Evolutionary conservation across 1,140 invertebrate species (phyloP).

Genomic region (Rhagoletis zephyria): DNA sequence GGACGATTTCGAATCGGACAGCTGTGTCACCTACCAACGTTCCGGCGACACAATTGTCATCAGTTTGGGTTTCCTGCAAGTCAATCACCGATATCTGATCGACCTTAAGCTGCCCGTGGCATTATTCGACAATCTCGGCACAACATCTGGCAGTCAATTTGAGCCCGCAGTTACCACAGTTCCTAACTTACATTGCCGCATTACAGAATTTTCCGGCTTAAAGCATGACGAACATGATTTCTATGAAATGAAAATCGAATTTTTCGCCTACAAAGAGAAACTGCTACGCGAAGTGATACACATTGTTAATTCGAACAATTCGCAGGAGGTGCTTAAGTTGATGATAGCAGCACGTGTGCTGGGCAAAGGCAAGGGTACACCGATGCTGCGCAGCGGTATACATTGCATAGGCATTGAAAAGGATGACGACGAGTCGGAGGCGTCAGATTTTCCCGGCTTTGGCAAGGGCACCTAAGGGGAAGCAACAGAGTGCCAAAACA

Average conservation of each 20-base stretch:
- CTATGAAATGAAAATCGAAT: slow-evolving; percentile 74
- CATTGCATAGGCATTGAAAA: slow-evolving; percentile 74
- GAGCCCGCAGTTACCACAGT: slow-evolving; percentile 66
- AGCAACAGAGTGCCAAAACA: neutral
- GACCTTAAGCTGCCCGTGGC: slow-evolving; percentile 68
- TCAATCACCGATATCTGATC: slow-evolving; percentile 72
- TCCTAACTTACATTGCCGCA: slow-evolving; percentile 70
- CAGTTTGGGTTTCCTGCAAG: slow-evolving; percentile 73
- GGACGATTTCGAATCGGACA: slow-evolving; percentile 70
- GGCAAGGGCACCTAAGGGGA: slow-evolving; percentile 50
- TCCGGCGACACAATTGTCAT: slow-evolving; percentile 68
- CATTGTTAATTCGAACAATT: slow-evolving; percentile 71
- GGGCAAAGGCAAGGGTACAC: slow-evolving; percentile 76
- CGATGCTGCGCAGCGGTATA: slow-evolving; percentile 75
- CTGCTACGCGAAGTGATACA: slow-evolving; percentile 74
- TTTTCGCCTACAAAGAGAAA: slow-evolving; percentile 76
- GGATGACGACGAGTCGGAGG: slow-evolving; percentile 70
- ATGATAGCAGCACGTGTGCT: slow-evolving; percentile 73
- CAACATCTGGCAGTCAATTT: slow-evolving; percentile 60
- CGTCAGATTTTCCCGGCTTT: slow-evolving; percentile 57
- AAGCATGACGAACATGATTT: slow-evolving; percentile 68
- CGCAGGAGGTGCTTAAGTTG: slow-evolving; percentile 68
- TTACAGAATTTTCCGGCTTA: slow-evolving; percentile 66
- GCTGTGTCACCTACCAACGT: slow-evolving; percentile 71
- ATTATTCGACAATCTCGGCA: slow-evolving; percentile 62